These are phyloP conservation scores for Nyctibius grandis DNA, from an alignment of 2,797 vertebrate species.

Conservation along the genomic window DNA sequence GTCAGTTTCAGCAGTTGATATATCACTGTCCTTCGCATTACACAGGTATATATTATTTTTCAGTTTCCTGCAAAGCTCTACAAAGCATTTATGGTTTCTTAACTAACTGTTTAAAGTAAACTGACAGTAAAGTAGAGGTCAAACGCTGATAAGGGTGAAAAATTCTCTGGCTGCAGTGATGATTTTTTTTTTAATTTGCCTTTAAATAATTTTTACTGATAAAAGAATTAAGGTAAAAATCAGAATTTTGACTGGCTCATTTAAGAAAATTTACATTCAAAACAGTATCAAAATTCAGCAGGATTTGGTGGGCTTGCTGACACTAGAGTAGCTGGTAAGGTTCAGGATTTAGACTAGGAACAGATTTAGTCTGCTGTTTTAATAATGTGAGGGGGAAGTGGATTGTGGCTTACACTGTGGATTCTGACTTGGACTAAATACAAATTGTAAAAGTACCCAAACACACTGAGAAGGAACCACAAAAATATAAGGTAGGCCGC, in stretches of 20 bases:
- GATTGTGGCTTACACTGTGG: background rate
- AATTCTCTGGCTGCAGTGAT: background rate
- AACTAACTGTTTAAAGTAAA: background rate
- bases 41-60: background rate
- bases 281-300: background rate
- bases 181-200: background rate
- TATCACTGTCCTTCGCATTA: background rate
- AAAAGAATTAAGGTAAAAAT: background rate
- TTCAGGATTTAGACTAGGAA: background rate
- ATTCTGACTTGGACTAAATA: background rate
- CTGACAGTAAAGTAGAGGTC: background rate
- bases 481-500: background rate
- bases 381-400: background rate
- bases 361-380: background rate
- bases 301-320: background rate
- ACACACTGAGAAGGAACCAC: background rate
- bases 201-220: background rate
- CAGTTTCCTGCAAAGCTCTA: background rate
- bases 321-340: background rate
- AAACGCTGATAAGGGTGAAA: background rate
- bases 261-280: background rate
- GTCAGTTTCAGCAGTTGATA: background rate
- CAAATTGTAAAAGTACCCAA: background rate
- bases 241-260: background rate
- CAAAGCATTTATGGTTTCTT: background rate